Evolutionary conservation across 2,888 invertebrate genomes (phyloP).

Genomic region (Eucera pruinosa): DNA sequence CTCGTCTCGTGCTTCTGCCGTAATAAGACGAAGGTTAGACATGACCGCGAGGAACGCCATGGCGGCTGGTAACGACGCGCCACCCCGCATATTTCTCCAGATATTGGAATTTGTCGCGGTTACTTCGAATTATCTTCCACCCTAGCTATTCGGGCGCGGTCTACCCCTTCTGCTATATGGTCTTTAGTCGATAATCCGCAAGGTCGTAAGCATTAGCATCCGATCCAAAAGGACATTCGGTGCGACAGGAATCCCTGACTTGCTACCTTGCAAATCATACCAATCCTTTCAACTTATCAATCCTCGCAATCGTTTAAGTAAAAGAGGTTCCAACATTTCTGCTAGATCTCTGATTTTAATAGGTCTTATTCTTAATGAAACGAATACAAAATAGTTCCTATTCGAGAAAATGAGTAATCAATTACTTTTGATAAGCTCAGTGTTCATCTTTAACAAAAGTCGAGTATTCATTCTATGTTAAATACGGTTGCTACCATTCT

Average conservation of each 20-base stretch:
- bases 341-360: no score
- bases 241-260: slow-evolving; percentile 7
- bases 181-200: slow-evolving; percentile 74
- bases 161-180: slow-evolving; percentile 70
- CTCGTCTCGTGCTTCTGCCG: slow-evolving; percentile 66
- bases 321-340: no score
- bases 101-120: slow-evolving; percentile 84
- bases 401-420: no score
- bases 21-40: slow-evolving; percentile 81
- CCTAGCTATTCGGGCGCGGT: slow-evolving; percentile 77
- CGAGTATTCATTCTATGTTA: no score
- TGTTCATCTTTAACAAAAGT: no score
- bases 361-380: no score
- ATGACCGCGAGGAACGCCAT: slow-evolving; percentile 80
- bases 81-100: slow-evolving; percentile 82
- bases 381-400: no score
- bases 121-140: slow-evolving; percentile 83
- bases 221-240: slow-evolving; percentile 46
- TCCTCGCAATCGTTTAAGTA: no score
- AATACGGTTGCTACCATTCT: no score
- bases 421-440: no score
- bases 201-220: slow-evolving; percentile 56
- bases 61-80: slow-evolving; percentile 79
- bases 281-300: no score
- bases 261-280: neutral